These are phyloP conservation scores for Psix sp. DNA, from an alignment of 1,140 invertebrate species.

Conservation along the genomic window DNA sequence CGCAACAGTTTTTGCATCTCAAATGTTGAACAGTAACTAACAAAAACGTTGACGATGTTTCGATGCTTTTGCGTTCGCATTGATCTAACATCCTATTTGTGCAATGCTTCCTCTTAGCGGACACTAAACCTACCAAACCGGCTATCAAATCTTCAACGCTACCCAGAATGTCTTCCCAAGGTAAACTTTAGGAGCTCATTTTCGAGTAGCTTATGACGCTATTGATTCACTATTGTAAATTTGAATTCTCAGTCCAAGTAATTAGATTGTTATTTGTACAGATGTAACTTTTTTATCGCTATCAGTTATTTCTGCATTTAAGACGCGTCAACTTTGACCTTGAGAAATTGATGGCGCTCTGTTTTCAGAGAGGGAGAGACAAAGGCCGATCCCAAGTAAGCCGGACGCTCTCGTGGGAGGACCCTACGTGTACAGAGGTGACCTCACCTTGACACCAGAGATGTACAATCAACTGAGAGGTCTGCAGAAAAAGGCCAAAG, in stretches of 20 bases:
- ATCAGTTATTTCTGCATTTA: too few species aligned
- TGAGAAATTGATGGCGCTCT: too few species aligned
- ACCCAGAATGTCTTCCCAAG: conserved; percentile 93
- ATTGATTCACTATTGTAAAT: too few species aligned
- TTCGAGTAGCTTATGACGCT: conserved; percentile 27
- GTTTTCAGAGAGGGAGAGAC: conserved; percentile 85
- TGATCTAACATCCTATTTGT: conserved; percentile 71
- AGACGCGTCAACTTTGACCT: too few species aligned
- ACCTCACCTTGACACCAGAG: conserved; percentile 86
- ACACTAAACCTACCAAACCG: conserved; percentile 94
- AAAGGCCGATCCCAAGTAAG: conserved; percentile 91
- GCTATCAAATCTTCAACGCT: conserved; percentile 96
- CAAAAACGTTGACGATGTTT: conserved; percentile 29
- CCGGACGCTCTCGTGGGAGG: conserved; percentile 84
- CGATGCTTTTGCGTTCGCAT: conserved; percentile 49
- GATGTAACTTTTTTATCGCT: too few species aligned
- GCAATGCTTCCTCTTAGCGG: conserved; percentile 82
- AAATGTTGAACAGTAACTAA: conserved; percentile 11
- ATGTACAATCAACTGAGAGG: conserved; percentile 90
- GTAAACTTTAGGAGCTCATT: conserved; percentile 78
- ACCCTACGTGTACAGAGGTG: conserved; percentile 81
- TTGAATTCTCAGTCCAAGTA: too few species aligned
- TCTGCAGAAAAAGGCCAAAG: conserved; percentile 92
- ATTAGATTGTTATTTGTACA: too few species aligned
- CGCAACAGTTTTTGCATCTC: too few species aligned